Conservation (phyloP, 2,797 vertebrate genomes). For the Molossus molossus region DNA sequence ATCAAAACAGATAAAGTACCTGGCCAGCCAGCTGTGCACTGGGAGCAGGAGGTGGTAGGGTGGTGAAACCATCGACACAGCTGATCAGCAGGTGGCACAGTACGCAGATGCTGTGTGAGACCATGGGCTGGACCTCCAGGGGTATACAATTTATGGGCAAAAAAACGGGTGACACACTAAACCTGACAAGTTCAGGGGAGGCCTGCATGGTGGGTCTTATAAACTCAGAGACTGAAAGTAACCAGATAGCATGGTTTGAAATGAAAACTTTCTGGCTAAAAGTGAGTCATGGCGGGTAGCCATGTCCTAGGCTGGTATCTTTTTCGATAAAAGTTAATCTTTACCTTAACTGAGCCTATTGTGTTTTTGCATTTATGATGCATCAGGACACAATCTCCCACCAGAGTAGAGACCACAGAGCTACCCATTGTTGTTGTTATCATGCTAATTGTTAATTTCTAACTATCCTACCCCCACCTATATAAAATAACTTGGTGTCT, state of each 20-base stretch:
- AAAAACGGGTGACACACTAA: background rate
- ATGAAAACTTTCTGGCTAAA: too few species aligned
- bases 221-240: too few species aligned
- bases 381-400: background rate
- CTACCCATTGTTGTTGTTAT: background rate
- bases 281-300: too few species aligned
- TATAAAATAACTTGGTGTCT: background rate
- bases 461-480: background rate
- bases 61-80: background rate
- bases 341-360: too few species aligned
- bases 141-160: background rate
- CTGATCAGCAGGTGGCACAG: background rate
- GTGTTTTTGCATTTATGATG: background rate
- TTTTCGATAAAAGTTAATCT: too few species aligned
- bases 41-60: background rate
- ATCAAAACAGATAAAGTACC: background rate
- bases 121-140: background rate
- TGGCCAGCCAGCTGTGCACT: background rate
- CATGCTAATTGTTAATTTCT: background rate
- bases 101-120: background rate
- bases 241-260: too few species aligned
- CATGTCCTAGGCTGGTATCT: too few species aligned
- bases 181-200: background rate
- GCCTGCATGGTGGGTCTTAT: too few species aligned
- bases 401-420: background rate